A percentile compares a stretch with the other conserved stretches of the same genome.
phyloP scores from a whole-genome alignment of 2,888 invertebrate species.

The Dryadula phaetusa region DNA sequence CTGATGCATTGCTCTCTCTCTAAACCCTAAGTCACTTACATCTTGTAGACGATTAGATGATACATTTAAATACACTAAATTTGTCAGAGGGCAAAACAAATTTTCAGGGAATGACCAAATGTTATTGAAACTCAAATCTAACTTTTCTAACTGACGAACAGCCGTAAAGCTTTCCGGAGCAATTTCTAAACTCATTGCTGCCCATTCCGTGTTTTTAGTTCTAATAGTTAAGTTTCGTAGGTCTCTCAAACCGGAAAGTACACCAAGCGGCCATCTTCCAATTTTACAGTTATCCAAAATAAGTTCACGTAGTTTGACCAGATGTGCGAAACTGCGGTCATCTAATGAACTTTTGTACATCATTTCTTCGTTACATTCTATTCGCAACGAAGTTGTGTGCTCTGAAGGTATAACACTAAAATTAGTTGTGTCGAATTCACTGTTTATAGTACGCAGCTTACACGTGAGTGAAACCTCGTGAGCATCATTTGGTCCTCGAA shows the following conservation, averaged over 20 bases:
- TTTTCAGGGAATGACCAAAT: constrained; percentile 95
- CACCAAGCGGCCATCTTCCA: constrained; percentile 91
- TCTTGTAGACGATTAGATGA: constrained; percentile 95
- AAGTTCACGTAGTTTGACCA: constrained; percentile 91
- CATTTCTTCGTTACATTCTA: constrained; percentile 92
- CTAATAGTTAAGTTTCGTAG: constrained; percentile 93
- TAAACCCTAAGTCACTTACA: constrained; percentile 93
- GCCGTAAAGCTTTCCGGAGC: constrained; percentile 90
- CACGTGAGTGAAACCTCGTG: constrained; percentile 91
- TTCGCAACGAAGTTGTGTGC: constrained; percentile 90
- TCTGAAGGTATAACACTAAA: constrained; percentile 94
- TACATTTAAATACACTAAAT: constrained; percentile 91
- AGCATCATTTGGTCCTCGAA: constrained; percentile 84
- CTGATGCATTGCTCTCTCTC: constrained; percentile 88
- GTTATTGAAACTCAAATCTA: constrained; percentile 94
- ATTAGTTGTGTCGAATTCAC: constrained; percentile 94
- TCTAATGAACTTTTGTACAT: constrained; percentile 91
- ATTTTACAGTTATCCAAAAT: constrained; percentile 94
- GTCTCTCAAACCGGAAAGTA: constrained; percentile 91
- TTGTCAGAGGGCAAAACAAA: constrained; percentile 92
- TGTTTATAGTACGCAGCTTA: constrained; percentile 92
- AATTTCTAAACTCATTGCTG: constrained; percentile 92
- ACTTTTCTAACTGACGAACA: constrained; percentile 90
- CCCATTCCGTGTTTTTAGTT: constrained; percentile 93
- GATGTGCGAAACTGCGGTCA: constrained; percentile 90